phyloP scores from a whole-genome alignment of 1,140 invertebrate genomes.

The Octopus bimaculoides region DNA sequence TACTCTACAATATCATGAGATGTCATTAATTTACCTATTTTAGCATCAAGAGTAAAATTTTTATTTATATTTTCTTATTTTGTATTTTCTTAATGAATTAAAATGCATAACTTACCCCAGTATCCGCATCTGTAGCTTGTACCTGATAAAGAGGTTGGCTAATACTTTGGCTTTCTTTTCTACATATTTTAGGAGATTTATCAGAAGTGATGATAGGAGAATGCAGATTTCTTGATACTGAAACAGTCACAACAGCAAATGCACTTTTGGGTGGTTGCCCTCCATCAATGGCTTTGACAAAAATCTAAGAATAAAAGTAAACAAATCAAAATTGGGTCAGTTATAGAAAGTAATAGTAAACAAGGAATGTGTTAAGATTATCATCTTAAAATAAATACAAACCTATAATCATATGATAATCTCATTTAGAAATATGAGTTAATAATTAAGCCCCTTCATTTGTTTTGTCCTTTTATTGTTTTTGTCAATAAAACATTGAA shows the following conservation, averaged over 20 bases:
- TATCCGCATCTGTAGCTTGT: neutral
- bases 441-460: no score
- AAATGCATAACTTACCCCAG: neutral
- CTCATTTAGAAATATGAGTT: no score
- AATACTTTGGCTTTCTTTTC: neutral
- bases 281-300: constrained; percentile 20
- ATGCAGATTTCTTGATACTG: neutral
- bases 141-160: neutral
- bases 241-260: neutral
- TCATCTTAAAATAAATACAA: neutral
- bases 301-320: constrained; percentile 14
- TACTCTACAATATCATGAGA: no score
- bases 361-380: neutral
- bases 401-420: no score
- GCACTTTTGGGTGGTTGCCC: constrained; percentile 18
- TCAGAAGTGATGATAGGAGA: neutral
- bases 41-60: no score
- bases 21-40: no score
- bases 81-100: neutral
- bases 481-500: no score
- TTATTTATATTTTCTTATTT: neutral
- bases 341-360: neutral
- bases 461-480: no score
- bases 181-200: neutral
- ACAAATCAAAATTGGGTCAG: neutral